These are phyloP conservation scores for Eucriotettix oculatus DNA, from an alignment of 2,888 invertebrate genomes.

Conservation along the genomic window DNA sequence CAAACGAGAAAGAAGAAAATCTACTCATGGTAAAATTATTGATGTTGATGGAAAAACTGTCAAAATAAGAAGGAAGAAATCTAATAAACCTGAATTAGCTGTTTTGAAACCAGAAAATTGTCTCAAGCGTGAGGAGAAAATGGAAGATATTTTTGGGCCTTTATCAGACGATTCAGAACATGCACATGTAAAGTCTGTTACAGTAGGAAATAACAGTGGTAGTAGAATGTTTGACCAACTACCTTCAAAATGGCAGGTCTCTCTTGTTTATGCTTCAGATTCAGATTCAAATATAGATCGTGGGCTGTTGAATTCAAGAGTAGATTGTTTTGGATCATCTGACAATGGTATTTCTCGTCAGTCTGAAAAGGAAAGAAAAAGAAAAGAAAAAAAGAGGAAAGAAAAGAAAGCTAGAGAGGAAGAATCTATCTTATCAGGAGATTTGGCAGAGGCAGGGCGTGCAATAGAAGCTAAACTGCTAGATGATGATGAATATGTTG, in stretches of 20 bases:
- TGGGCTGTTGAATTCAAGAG: background rate
- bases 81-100: slow-evolving; percentile 7
- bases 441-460: slow-evolving; percentile 64
- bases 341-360: background rate
- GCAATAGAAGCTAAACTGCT: slow-evolving; percentile 66
- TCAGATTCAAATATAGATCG: slow-evolving; percentile 23
- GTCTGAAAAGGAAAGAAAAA: slow-evolving; percentile 45
- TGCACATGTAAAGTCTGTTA: slow-evolving; percentile 9
- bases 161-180: slow-evolving; percentile 52
- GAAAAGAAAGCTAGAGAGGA: slow-evolving; percentile 18
- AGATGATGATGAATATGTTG: slow-evolving; percentile 27
- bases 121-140: slow-evolving; percentile 54
- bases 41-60: slow-evolving; percentile 26
- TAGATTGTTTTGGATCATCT: slow-evolving; percentile 5
- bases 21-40: slow-evolving; percentile 16
- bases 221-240: slow-evolving; percentile 15
- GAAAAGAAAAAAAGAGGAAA: slow-evolving; percentile 28
- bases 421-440: slow-evolving; percentile 21
- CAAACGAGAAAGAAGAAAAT: slow-evolving; percentile 15
- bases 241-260: slow-evolving; percentile 21
- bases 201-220: slow-evolving; percentile 2
- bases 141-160: slow-evolving; percentile 80
- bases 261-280: slow-evolving; percentile 33
- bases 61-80: slow-evolving; percentile 24
- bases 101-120: slow-evolving; percentile 11